Conservation (phyloP, 1,140 invertebrate genomes). For the Homalodisca vitripennis region DNA sequence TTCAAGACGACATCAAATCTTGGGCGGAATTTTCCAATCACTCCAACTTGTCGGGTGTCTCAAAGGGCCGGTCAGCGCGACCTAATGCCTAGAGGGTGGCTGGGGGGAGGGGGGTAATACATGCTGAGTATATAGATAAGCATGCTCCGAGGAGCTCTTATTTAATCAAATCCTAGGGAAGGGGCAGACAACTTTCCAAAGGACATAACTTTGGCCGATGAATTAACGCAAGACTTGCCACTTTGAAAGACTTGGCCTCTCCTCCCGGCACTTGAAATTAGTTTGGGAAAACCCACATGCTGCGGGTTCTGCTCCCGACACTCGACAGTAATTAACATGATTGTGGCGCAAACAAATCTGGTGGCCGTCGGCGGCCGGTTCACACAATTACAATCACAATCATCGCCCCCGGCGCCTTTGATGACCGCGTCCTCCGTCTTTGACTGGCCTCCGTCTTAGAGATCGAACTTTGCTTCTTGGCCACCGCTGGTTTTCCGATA, state of each 20-base stretch:
- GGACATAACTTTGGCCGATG: conserved; percentile 32
- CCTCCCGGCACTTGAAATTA: conserved; percentile 25
- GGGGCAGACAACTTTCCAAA: conserved; percentile 26
- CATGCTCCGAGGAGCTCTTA: conserved; percentile 14
- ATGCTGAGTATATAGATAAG: conserved; percentile 28
- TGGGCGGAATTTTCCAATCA: conserved; percentile 21
- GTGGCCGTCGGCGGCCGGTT: too few relatives aligned
- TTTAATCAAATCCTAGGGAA: conserved; percentile 29
- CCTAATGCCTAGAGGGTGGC: neutral
- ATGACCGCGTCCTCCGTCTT: too few relatives aligned
- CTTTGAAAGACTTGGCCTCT: conserved; percentile 22
- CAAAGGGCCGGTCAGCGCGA: neutral
- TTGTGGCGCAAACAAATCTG: conserved; percentile 11
- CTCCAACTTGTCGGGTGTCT: conserved; percentile 1
- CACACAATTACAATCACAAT: too few relatives aligned
- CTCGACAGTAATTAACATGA: conserved; percentile 2
- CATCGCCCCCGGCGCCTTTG: too few relatives aligned
- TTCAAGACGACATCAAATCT: too few relatives aligned
- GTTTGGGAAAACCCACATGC: conserved; percentile 31
- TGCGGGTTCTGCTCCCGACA: neutral
- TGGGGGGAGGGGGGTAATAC: neutral
- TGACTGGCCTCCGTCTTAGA: too few relatives aligned
- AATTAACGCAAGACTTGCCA: conserved; percentile 32
- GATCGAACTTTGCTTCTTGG: too few relatives aligned
- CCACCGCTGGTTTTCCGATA: too few relatives aligned